These are phyloP conservation scores for Myotis findleyi DNA, from an alignment of 2,797 vertebrate genomes.

Conservation along the genomic window DNA sequence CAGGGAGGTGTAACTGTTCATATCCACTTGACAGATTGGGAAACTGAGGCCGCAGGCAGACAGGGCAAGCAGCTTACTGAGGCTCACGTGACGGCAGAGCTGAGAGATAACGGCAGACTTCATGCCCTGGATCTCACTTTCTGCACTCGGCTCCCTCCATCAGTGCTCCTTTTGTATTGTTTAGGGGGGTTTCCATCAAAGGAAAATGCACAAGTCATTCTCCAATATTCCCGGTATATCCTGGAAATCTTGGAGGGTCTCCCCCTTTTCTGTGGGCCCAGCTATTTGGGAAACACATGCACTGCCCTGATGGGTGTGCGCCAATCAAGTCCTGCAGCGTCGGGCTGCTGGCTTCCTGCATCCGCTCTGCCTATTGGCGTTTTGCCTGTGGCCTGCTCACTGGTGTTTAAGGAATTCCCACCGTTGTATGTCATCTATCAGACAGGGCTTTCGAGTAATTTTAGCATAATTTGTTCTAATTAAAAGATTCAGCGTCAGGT, in stretches of 20 bases:
- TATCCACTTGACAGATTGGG: background rate
- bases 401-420: constrained; percentile 72
- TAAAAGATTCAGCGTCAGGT: constrained; percentile 66
- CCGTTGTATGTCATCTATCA: constrained; percentile 64
- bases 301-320: accelerated
- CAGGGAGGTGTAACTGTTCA: background rate
- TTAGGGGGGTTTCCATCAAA: no score
- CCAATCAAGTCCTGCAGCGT: background rate
- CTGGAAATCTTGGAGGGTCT: background rate
- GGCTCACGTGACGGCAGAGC: accelerated
- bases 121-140: accelerated
- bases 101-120: accelerated
- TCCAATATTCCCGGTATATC: background rate
- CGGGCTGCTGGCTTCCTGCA: background rate
- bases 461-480: constrained; percentile 77
- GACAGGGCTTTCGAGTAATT: constrained; percentile 59
- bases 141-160: accelerated
- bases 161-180: accelerated
- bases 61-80: background rate
- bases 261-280: background rate
- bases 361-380: background rate
- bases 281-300: background rate
- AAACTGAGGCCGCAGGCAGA: background rate
- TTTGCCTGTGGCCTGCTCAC: constrained; percentile 50
- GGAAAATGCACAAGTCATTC: background rate